Conservation (phyloP, 2,113 vertebrate genomes). For the Trochalopteron elliotii region DNA sequence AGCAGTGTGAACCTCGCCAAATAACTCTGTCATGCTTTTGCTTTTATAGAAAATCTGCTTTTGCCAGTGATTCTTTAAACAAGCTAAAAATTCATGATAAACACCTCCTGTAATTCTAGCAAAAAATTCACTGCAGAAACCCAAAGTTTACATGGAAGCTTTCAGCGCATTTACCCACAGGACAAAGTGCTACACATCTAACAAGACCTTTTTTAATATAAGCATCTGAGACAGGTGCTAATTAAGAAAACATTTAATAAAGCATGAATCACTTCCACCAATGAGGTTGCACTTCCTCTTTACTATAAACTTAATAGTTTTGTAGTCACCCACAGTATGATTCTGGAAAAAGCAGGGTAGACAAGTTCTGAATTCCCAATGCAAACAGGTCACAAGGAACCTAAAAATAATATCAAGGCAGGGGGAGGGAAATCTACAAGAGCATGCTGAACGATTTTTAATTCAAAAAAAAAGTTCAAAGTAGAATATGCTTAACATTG, state of each 20-base stretch:
- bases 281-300: slow-evolving; percentile 15
- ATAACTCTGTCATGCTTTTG: not conserved
- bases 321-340: not conserved
- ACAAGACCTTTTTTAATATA: not conserved
- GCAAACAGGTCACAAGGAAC: slow-evolving; percentile 33
- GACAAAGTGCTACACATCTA: not conserved
- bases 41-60: not conserved
- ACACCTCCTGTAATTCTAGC: not conserved
- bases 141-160: not conserved
- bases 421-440: not conserved
- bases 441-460: not conserved
- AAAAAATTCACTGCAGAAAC: not conserved
- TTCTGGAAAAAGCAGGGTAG: slow-evolving; percentile 24
- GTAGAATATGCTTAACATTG: not conserved
- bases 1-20: not conserved
- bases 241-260: not conserved
- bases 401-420: slow-evolving; percentile 33
- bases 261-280: slow-evolving; percentile 23
- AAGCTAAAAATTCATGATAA: not conserved
- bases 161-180: not conserved
- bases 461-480: not conserved
- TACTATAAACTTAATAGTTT: not conserved
- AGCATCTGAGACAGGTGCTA: not conserved
- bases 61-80: not conserved
- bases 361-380: slow-evolving; percentile 40